These are phyloP conservation scores for Myopa testacea DNA, from an alignment of 2,888 invertebrate species.

Conservation along the genomic window DNA sequence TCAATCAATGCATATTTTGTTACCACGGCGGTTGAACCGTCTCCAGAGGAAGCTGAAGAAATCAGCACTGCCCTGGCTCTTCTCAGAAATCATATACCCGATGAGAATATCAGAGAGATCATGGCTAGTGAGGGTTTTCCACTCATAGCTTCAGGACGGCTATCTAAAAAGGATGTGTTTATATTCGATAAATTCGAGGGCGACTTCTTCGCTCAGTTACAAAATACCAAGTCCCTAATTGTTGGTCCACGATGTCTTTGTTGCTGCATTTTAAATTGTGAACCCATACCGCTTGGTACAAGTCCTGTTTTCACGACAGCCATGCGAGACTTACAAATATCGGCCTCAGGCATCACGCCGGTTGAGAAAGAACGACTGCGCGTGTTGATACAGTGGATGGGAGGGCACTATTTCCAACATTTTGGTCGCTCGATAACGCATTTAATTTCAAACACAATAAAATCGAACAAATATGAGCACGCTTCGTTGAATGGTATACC, in stretches of 20 bases:
- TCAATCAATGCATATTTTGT: constrained; percentile 64
- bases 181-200: constrained; percentile 85
- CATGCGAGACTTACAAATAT: constrained; percentile 79
- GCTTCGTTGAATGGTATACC: constrained; percentile 70
- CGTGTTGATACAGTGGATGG: constrained; percentile 80
- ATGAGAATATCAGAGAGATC: constrained; percentile 72
- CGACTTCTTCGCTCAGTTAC: constrained; percentile 75
- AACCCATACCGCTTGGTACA: constrained; percentile 79
- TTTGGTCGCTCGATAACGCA: constrained; percentile 81
- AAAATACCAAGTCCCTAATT: constrained; percentile 77
- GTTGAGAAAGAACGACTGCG: constrained; percentile 72
- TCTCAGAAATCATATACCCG: constrained; percentile 59
- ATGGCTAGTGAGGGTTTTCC: constrained; percentile 72
- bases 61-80: constrained; percentile 53
- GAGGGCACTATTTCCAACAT: constrained; percentile 76
- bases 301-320: constrained; percentile 85
- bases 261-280: constrained; percentile 78
- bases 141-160: constrained; percentile 71
- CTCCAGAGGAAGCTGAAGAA: constrained; percentile 46
- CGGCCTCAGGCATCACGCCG: constrained; percentile 74
- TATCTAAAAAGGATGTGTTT: constrained; percentile 78
- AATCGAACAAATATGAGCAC: constrained; percentile 81
- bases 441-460: constrained; percentile 81
- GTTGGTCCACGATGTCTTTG: constrained; percentile 86
- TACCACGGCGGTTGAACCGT: constrained; percentile 48